Evolutionary conservation across 2,888 invertebrate genomes (phyloP).

Genomic region (Ellobium chinense): DNA sequence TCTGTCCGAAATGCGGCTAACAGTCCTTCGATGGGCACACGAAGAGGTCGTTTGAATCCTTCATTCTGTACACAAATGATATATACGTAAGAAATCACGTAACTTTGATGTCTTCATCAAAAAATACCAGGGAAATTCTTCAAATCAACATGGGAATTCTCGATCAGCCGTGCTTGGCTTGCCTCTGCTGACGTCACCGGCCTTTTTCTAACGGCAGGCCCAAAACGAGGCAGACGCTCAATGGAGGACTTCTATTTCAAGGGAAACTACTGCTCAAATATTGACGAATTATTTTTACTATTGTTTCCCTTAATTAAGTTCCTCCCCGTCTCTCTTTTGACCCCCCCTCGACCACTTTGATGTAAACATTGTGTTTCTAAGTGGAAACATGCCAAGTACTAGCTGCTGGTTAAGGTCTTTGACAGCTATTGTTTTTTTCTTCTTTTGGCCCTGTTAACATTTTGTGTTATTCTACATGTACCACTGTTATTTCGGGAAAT

Average conservation of each 20-base stretch:
- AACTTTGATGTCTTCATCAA: not conserved
- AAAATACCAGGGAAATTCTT: conserved; percentile 42
- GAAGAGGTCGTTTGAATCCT: not conserved
- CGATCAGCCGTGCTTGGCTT: conserved; percentile 21
- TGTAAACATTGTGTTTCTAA: too few species aligned
- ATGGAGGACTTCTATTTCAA: not conserved
- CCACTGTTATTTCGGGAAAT: too few species aligned
- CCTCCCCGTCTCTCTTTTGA: not conserved
- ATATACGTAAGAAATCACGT: not conserved
- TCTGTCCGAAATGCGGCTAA: not conserved
- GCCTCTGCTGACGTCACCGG: conserved; percentile 42
- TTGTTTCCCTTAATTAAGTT: not conserved
- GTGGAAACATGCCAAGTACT: too few species aligned
- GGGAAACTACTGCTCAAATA: conserved; percentile 12
- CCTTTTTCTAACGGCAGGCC: conserved; percentile 33
- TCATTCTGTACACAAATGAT: not conserved
- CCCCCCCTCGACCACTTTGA: not conserved
- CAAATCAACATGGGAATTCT: conserved; percentile 34
- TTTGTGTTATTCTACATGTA: too few species aligned
- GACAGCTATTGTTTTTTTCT: too few species aligned
- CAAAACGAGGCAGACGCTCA: conserved; percentile 31
- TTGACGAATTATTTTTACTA: not conserved
- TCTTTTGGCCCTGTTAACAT: too few species aligned
- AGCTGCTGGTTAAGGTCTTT: too few species aligned
- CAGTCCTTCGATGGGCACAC: not conserved